Evolutionary conservation across 2,797 vertebrate genomes (phyloP), one percentile per base, ranked within the genome.

Genomic region (Helarctos malayanus): DNA sequence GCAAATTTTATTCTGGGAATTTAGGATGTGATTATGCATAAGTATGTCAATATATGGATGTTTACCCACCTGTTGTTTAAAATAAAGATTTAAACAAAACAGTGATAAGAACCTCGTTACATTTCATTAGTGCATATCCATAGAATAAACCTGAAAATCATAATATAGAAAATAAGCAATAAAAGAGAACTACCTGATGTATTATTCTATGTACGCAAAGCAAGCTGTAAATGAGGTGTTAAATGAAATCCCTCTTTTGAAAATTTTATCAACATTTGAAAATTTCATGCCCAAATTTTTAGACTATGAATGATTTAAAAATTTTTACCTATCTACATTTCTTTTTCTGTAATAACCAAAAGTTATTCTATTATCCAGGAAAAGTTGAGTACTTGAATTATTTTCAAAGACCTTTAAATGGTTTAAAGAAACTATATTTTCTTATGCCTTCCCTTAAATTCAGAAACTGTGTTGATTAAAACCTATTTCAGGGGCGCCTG

Each of bases 321-420:
- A 7, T 41, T 89, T 68, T 81, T 82, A 9, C 4, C 12, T 68
- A 7, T 29, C 2, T 87, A 0, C 32, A 68, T 61, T 94, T 76
- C 29, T 91, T 63, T 78, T 93, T 71, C 41, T 69, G 7, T 69
- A 80, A 63, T 71, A n/a, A n/a, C 16, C 16, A 32, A 75, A 71
- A n/a, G 38, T 82, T 87, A 56, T 78, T 91, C 92, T 11, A 90
- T 78, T 41, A 16, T 3, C 4, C 69, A 45, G 25, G 71, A 68
- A 81, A 86, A 27, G 9, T 52, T 76, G 25, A 76, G n/a, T 54
- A 52, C 32, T 87, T 65, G 16, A 83, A 19, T 83, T 93, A 63
- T 75, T 93, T 95, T 61, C 45, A 59, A 52, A 80, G 41, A 25
- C n/a, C 69, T 89, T 82, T 54, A 69, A 79, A 35, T 95, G 18